Conservation (phyloP, 2,888 invertebrate species). For the Agrypnus murinus region DNA sequence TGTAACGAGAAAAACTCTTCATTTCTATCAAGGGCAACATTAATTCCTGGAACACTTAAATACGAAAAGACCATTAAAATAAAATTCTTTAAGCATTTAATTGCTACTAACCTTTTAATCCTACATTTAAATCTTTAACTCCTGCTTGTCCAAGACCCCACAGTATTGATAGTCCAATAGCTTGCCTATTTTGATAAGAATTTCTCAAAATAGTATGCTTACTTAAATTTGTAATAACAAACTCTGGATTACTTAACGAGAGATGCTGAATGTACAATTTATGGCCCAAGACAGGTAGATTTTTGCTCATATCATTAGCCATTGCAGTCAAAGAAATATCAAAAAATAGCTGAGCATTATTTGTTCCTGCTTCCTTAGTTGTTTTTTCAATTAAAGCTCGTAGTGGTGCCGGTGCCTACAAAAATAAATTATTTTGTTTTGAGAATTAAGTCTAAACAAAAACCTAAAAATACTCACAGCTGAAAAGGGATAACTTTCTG, state of each 20-base stretch:
- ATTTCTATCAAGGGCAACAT: conserved; percentile 83
- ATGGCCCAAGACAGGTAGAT: conserved; percentile 79
- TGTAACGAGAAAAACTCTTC: conserved; percentile 80
- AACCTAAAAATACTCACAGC: conserved; percentile 65
- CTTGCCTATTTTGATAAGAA: conserved; percentile 85
- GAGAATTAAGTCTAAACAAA: conserved; percentile 53
- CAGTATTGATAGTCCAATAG: conserved; percentile 81
- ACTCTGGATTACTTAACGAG: conserved; percentile 78
- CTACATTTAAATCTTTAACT: conserved; percentile 77
- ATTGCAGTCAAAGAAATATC: conserved; percentile 81
- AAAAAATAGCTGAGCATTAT: conserved; percentile 80
- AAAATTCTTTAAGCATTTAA: background rate
- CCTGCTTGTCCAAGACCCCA: conserved; percentile 88
- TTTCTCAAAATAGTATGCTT: conserved; percentile 79
- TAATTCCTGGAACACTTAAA: conserved; percentile 82
- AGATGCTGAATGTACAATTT: conserved; percentile 83
- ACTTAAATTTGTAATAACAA: conserved; percentile 76
- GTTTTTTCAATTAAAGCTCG: conserved; percentile 70
- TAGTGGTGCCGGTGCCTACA: conserved; percentile 66
- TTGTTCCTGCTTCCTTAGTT: conserved; percentile 77
- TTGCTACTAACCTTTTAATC: conserved; percentile 76
- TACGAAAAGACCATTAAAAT: conserved; percentile 54
- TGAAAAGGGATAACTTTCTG: conserved; percentile 75
- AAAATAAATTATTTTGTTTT: conserved; percentile 58
- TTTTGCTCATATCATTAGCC: conserved; percentile 83